Evolutionary conservation across 2,113 vertebrate species (phyloP), one percentile per base, ranked within the genome.

Genomic region (Drymodes brunneopygia): DNA sequence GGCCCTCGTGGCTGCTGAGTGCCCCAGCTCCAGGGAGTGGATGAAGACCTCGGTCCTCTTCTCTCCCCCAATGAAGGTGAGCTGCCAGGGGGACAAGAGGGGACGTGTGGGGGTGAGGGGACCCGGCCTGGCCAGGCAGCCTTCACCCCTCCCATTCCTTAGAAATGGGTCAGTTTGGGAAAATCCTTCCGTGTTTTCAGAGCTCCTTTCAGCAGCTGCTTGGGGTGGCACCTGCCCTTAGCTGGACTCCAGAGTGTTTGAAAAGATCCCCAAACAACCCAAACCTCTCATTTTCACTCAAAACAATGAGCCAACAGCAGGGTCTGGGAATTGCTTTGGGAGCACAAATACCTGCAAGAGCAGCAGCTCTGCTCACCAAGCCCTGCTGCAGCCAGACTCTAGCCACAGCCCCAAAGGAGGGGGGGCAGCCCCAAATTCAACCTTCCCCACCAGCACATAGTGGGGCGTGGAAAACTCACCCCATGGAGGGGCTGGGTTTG

Each of bases 21-120:
- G 99, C 40, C 99, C 99, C 96, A 99, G 96, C 94, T 99, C 99
- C 3, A 99, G 97, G 12, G 99, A 99, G 78, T 99, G 99, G 79
- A 99, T 98, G 67, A 99, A 99, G 77, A 99, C 99, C 94, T 99
- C 99, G 0, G 98, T 99, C 50, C 96, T 98, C 92, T 98, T 99
- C 90, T 99, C 98, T 38, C 99, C 99, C 0, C 98, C 97, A 1
- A 98, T 97, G 88, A 99, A 98, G 9, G 98, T 99, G 95, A 99
- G 92, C 99, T 99, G 92, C 53, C 97, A 91, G 33, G 87, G 29
- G 38, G 47, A 61, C 20, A 65, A 24, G 21, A 70, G 70, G 6
- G 24, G 40, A 70, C 44, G 64, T 0, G 1, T 2, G 10, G 12
- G 36, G n/a, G 44, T 90, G 54, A 96, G 64, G 23, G 50, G 67